phyloP scores from a whole-genome alignment of 1,140 invertebrate genomes.

The Papilio xuthus region DNA sequence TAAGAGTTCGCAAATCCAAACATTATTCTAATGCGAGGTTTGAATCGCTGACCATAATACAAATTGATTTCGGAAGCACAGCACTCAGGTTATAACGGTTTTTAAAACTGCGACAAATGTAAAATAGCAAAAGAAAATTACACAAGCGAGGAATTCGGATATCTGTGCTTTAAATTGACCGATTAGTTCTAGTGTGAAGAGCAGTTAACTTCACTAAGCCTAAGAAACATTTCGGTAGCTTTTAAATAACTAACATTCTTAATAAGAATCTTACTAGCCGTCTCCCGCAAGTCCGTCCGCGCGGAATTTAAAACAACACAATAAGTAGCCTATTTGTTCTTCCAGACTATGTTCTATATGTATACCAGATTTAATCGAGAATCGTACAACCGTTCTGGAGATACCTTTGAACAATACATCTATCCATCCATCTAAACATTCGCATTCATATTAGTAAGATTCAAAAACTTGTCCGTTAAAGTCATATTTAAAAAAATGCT shows the following conservation, averaged over 20 bases:
- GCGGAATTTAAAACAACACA: too few species aligned
- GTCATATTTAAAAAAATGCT: not conserved
- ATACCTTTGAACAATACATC: too few species aligned
- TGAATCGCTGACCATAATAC: not conserved
- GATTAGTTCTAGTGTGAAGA: slow-evolving; percentile 65
- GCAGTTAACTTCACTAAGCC: slow-evolving; percentile 35
- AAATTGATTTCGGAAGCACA: not conserved
- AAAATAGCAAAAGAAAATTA: slow-evolving; percentile 2
- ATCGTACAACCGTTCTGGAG: too few species aligned
- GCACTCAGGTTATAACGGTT: not conserved
- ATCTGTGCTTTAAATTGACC: slow-evolving; percentile 43
- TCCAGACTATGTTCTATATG: too few species aligned
- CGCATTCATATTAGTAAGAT: too few species aligned
- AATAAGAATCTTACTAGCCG: too few species aligned
- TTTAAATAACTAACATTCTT: not conserved
- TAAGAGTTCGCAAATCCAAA: not conserved
- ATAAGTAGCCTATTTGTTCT: too few species aligned
- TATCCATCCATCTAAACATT: too few species aligned
- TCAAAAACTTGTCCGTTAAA: not conserved
- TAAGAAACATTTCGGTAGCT: not conserved
- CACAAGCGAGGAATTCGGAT: slow-evolving; percentile 29
- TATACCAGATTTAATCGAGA: too few species aligned
- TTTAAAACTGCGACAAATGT: not conserved
- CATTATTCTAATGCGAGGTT: too few species aligned
- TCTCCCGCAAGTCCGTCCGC: too few species aligned